phyloP scores from a whole-genome alignment of 2,113 vertebrate genomes.

The Mus pahari region DNA sequence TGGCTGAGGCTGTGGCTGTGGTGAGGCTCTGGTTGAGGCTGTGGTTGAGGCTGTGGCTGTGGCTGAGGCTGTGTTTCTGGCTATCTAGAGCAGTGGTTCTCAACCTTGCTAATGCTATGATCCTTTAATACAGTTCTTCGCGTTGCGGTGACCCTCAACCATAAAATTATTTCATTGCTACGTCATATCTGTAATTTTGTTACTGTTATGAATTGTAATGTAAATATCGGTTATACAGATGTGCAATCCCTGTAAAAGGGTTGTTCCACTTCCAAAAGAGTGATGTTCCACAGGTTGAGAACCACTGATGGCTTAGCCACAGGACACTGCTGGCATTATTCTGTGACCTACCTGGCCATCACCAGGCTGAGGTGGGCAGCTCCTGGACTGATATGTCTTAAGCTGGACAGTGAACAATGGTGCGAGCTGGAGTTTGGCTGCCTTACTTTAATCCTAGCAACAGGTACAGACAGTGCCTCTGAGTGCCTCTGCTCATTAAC shows the following conservation, averaged over 20 bases:
- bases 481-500: neutral
- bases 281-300: neutral
- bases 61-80: neutral
- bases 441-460: neutral
- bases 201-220: neutral
- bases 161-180: neutral
- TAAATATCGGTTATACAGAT: neutral
- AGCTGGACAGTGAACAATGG: rapidly evolving
- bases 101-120: neutral
- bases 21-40: too few relatives aligned
- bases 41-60: too few relatives aligned
- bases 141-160: neutral
- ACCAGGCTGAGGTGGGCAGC: rapidly evolving
- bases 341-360: neutral
- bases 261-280: neutral
- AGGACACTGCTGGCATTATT: too few relatives aligned
- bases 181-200: neutral
- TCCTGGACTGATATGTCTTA: neutral
- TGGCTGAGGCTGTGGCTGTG: too few relatives aligned
- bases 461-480: neutral
- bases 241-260: too few relatives aligned
- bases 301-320: neutral
- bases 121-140: neutral
- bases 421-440: too few relatives aligned
- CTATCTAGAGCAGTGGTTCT: neutral